Base-by-base conservation (phyloP, 2,888 invertebrate species). In the Axea sp. region DNA sequence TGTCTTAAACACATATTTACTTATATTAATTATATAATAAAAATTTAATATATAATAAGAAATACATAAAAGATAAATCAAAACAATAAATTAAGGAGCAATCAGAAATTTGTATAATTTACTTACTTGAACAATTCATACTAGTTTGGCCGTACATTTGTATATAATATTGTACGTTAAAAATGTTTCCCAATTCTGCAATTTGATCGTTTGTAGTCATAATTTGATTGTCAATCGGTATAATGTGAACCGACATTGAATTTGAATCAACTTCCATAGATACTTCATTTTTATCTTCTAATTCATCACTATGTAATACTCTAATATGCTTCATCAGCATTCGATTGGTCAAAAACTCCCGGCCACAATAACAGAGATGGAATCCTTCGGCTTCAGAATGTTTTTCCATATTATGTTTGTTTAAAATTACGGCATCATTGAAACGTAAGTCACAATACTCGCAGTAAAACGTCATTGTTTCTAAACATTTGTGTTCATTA, bases 341-440 rank as follows among this genome's bases (percentile, higher is more conserved):
- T 0, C 71, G 12, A 4, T 65, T 68, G 0, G 78, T 80, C 11
- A 79, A 9, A 60, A 77, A 82, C 30, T 28, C 62, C 14, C 69
- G 79, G 35, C 62, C 67, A 35, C 82, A 83, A 3, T 69, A 41
- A 45, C 83, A 83, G 0, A 24, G 3, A 14, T 76, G 53, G 0
- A 51, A 62, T 3, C 69, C 78, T 0, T 49, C 43, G 2, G 14
- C 60, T 28, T 81, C 81, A 6, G 67, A 55, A 41, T 81, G 81
- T 8, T 41, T 60, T 12, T 47, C 12, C 11, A 4, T 7, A 4
- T 73, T 73, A 12, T 73, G 73, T 6, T 55, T 6, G 0, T 41
- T 33, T 9, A 73, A 11, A 5, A 14, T 15, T 0, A 12, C 4
- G 8, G 45, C 39, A 17, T 49, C 11, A 0, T 0, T 7, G 5